phyloP scores from a whole-genome alignment of 2,888 invertebrate species.

The Rhyacophila evoluta region DNA sequence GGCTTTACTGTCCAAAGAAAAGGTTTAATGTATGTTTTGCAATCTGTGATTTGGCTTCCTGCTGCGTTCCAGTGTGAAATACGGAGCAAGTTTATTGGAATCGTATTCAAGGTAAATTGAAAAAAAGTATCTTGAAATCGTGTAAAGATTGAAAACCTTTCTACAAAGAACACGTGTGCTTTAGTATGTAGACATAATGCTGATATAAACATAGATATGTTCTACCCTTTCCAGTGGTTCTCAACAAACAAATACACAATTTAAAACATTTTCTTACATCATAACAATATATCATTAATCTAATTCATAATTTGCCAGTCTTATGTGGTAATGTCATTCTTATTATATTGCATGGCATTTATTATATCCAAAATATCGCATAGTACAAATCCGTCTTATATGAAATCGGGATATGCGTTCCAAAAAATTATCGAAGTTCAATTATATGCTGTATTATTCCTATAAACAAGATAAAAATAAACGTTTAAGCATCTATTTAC shows the following conservation, averaged over 20 bases:
- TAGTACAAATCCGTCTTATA: too few species aligned
- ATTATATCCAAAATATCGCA: too few species aligned
- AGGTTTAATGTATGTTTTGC: background rate
- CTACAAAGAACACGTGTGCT: conserved; percentile 19
- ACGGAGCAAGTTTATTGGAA: conserved; percentile 12
- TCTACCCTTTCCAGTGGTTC: background rate
- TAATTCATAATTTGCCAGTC: too few species aligned
- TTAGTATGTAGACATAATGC: conserved; percentile 5
- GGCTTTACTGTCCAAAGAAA: background rate
- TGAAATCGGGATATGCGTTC: too few species aligned
- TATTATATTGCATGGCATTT: too few species aligned
- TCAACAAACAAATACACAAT: background rate
- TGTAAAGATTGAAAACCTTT: conserved; percentile 15
- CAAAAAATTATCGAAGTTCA: too few species aligned
- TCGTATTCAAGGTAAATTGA: conserved; percentile 13
- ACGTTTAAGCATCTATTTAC: too few species aligned
- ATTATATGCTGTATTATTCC: too few species aligned
- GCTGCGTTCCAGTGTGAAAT: background rate
- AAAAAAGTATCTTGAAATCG: conserved; percentile 17
- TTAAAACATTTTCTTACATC: too few species aligned
- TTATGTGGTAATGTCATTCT: too few species aligned
- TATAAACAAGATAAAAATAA: too few species aligned
- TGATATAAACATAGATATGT: conserved; percentile 3
- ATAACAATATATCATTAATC: too few species aligned
- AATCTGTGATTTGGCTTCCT: background rate